These are phyloP conservation scores for Melangyna quadrimaculata DNA, from an alignment of 2,888 invertebrate species.

Conservation along the genomic window DNA sequence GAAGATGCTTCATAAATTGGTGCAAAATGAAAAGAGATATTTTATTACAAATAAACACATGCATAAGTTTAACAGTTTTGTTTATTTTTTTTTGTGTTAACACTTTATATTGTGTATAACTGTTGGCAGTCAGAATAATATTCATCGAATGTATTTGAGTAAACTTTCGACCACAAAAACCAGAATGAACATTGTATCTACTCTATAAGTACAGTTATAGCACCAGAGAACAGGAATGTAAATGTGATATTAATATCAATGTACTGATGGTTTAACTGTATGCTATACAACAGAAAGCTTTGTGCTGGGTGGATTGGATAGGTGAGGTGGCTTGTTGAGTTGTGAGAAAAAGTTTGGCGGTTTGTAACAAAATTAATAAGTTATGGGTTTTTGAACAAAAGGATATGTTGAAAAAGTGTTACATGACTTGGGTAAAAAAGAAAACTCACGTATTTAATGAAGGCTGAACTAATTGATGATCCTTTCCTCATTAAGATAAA, in stretches of 20 bases:
- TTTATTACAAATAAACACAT: constrained; percentile 41
- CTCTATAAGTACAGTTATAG: neutral
- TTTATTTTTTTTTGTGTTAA: constrained; percentile 9
- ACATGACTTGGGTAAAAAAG: too few species aligned
- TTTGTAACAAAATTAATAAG: neutral
- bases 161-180: constrained; percentile 27
- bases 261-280: constrained; percentile 2
- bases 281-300: neutral
- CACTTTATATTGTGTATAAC: neutral
- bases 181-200: constrained; percentile 26
- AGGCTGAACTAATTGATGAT: too few species aligned
- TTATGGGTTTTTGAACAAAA: too few species aligned
- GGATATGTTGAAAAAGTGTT: too few species aligned
- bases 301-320: neutral
- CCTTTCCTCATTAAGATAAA: too few species aligned
- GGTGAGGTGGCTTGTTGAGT: neutral
- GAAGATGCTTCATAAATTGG: neutral
- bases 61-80: constrained; percentile 39
- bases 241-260: constrained; percentile 47
- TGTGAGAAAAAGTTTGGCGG: neutral
- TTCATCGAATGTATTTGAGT: constrained; percentile 40
- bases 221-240: neutral
- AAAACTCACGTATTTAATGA: too few species aligned
- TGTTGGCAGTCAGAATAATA: constrained; percentile 17
- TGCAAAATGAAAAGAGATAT: constrained; percentile 29